Evolutionary conservation across 2,113 vertebrate genomes (phyloP).

Genomic region (Bombycilla garrulus): DNA sequence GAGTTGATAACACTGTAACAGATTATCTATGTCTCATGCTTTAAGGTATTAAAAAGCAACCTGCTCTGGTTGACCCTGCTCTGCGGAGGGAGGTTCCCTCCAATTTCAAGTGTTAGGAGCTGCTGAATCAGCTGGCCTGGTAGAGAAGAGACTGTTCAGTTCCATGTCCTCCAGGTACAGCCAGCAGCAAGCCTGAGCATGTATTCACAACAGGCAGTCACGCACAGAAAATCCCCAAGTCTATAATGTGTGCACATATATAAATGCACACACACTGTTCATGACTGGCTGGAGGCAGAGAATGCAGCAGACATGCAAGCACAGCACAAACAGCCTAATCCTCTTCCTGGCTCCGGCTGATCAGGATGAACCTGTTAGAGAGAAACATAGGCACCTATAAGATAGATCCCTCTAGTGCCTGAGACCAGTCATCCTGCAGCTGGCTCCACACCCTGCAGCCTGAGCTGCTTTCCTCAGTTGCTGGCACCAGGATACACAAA

Average conservation of each 20-base stretch:
- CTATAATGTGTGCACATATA: not conserved
- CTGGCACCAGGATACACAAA: accelerated
- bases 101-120: not conserved
- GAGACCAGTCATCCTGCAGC: not conserved
- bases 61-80: not conserved
- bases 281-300: not conserved
- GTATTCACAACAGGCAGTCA: not conserved
- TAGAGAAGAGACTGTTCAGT: not conserved
- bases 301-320: not conserved
- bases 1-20: not conserved
- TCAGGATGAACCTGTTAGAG: conserved; percentile 1
- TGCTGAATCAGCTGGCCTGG: not conserved
- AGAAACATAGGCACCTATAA: not conserved
- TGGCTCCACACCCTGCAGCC: not conserved
- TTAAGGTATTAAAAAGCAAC: not conserved
- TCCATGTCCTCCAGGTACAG: not conserved
- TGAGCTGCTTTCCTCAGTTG: not conserved
- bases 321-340: not conserved
- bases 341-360: not conserved
- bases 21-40: not conserved
- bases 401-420: not conserved
- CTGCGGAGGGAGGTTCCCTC: not conserved
- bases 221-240: not conserved
- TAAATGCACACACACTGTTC: not conserved
- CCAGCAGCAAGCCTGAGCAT: not conserved